Evolutionary conservation across 2,113 vertebrate species (phyloP), one percentile per base, ranked within the genome.

Genomic region (Callaeas wilsoni): DNA sequence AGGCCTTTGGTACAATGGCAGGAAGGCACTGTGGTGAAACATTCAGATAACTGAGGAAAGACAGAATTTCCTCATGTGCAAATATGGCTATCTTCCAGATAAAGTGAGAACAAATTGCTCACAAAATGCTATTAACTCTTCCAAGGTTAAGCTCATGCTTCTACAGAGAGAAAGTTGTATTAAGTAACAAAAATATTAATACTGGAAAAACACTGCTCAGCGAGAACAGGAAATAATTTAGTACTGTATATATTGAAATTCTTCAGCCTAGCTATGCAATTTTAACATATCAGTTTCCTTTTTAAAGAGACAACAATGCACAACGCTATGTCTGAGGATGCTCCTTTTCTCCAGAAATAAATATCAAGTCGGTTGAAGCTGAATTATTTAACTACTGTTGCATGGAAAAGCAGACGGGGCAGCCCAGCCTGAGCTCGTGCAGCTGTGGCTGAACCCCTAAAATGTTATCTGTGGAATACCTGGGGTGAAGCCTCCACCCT

Each of bases 11-110:
- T 98, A 98, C 97, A 98, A 97, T 97, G 87, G 96, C 98, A 98
- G 98, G 98, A 98, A 98, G 98, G 98, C 98, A 98, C 98, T 97
- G 97, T 89, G 97, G 97, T 98, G 79, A 97, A 97, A 97, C 98
- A 97, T 98, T 98, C 97, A 98, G 98, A 98, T 96, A 97, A 96
- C 96, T 55, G 93, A 98, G 98, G 98, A 98, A 98, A 98, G 95
- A 96, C 93, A 96, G 60, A 85, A 59, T 89, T 98, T 98, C 98
- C 97, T 98, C 97, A 89, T 97, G 98, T 98, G 97, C 96, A 98
- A 98, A 97, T 82, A 93, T 95, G 97, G 98, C 98, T 95, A 59
- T 90, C 41, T 84, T 98, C 98, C 98, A 98, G 96, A 90, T 62
- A 91, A 83, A 94, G 97, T 89, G 97, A 97, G 97, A 97, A 91